A percentile compares a stretch with the other conserved stretches of the same genome.
These are phyloP conservation scores for Hydrochoerus hydrochaeris DNA, from an alignment of 2,113 vertebrate species.

Conservation along the genomic window DNA sequence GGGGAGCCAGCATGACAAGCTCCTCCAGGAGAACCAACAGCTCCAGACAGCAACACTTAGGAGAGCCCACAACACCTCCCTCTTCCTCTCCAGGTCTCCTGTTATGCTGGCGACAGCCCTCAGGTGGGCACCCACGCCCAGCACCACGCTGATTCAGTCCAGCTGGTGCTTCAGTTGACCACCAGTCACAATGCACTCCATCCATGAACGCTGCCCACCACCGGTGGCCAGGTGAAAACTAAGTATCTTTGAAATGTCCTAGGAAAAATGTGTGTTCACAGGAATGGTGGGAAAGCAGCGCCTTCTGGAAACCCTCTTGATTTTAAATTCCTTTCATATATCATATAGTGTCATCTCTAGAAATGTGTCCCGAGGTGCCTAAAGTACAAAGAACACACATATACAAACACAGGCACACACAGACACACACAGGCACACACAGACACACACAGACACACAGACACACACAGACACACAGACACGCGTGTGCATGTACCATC, in stretches of 20 bases:
- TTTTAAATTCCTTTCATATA: background rate
- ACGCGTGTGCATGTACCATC: too few relatives aligned
- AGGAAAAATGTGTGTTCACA: rapidly evolving
- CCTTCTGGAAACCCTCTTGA: background rate
- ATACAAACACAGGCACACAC: background rate
- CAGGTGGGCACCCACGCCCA: too few relatives aligned
- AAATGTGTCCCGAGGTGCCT: background rate
- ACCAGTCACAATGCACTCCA: too few relatives aligned
- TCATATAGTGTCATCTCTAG: background rate
- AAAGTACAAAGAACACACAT: background rate
- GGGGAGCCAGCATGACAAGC: too few relatives aligned
- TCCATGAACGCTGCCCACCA: rapidly evolving
- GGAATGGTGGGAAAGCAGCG: rapidly evolving
- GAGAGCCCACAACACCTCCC: too few relatives aligned
- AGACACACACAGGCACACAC: background rate
- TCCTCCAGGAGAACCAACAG: too few relatives aligned
- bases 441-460: background rate
- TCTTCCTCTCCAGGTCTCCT: too few relatives aligned
- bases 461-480: background rate
- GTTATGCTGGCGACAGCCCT: too few relatives aligned
- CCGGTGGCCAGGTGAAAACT: rapidly evolving
- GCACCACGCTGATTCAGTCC: too few relatives aligned
- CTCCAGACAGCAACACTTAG: too few relatives aligned
- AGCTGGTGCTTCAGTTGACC: too few relatives aligned
- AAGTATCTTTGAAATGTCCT: background rate